A percentile compares a stretch with the other conserved stretches of the same genome.
These are phyloP conservation scores for Spheniscus humboldti DNA, from an alignment of 2,797 vertebrate genomes.

Conservation along the genomic window DNA sequence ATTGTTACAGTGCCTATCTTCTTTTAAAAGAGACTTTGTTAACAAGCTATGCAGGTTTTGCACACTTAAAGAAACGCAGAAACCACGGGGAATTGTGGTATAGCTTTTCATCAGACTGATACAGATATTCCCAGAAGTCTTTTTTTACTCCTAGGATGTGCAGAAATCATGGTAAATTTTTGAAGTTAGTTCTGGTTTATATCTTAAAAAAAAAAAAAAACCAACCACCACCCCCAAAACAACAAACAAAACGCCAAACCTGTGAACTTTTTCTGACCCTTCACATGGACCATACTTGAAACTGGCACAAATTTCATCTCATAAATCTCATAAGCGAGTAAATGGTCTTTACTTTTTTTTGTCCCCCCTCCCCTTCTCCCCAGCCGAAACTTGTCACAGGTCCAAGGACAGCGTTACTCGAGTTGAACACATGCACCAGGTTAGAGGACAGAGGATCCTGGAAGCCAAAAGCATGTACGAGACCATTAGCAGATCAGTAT, in stretches of 20 bases:
- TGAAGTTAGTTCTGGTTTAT: not conserved
- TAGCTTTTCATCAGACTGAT: not conserved
- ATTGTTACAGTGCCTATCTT: not conserved
- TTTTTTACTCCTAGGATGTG: not conserved
- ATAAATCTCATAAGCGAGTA: not conserved
- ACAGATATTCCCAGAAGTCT: not conserved
- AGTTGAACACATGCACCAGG: not conserved
- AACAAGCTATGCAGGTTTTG: not conserved
- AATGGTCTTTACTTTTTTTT: not conserved
- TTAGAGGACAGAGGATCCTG: not conserved
- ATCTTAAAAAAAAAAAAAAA: not conserved
- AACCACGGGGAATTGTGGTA: not conserved
- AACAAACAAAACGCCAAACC: too few species aligned
- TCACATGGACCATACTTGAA: not conserved
- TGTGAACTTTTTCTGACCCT: conserved; percentile 43
- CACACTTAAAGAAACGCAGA: not conserved
- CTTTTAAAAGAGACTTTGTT: not conserved
- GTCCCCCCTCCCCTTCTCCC: not conserved
- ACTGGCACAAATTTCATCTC: conserved; percentile 26
- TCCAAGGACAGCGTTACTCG: not conserved
- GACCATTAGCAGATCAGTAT: not conserved
- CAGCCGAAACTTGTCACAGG: not conserved
- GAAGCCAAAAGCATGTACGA: not conserved
- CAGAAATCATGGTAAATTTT: not conserved
- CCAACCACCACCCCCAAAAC: too few species aligned